Conservation (phyloP, 1,140 invertebrate genomes). For the Drosophila watanabei region DNA sequence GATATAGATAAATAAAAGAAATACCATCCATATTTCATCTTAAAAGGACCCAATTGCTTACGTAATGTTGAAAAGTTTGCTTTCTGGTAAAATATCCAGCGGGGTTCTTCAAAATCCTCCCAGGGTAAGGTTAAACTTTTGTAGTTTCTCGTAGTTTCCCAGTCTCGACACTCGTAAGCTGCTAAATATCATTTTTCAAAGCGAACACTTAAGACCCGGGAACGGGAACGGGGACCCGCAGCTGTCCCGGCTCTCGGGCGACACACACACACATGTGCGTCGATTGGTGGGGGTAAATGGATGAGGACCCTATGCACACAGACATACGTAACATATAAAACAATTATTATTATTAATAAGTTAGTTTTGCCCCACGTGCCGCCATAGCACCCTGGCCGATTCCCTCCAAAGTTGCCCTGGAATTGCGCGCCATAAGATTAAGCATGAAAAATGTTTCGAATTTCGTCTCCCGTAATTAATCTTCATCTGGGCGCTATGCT, state of each 20-base stretch:
- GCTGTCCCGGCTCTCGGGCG: conserved; percentile 13
- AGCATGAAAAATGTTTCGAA: conserved; percentile 81
- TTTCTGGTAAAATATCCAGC: conserved; percentile 52
- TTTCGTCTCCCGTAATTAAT: conserved; percentile 74
- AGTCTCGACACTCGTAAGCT: conserved; percentile 34
- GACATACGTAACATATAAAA: conserved; percentile 33
- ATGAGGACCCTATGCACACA: conserved; percentile 51
- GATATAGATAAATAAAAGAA: too few species aligned
- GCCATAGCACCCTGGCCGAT: conserved; percentile 1
- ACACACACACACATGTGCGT: conserved; percentile 23
- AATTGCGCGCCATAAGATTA: conserved; percentile 74
- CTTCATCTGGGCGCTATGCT: conserved; percentile 66
- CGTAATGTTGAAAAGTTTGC: background rate
- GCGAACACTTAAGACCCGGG: conserved; percentile 31
- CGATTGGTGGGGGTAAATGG: conserved; percentile 6
- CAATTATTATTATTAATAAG: conserved; percentile 84
- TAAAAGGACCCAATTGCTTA: too few species aligned
- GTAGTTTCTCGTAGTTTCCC: conserved; percentile 42
- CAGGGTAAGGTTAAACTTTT: conserved; percentile 25
- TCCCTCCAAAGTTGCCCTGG: conserved; percentile 3
- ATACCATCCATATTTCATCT: too few species aligned
- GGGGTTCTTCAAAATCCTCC: conserved; percentile 27
- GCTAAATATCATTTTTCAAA: conserved; percentile 59
- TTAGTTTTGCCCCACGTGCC: conserved; percentile 73
- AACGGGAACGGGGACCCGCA: background rate